A percentile compares a stretch with the other conserved stretches of the same genome.
These are phyloP conservation scores for Myanophis thanlyinensis DNA, from an alignment of 2,113 vertebrate species.

Conservation along the genomic window DNA sequence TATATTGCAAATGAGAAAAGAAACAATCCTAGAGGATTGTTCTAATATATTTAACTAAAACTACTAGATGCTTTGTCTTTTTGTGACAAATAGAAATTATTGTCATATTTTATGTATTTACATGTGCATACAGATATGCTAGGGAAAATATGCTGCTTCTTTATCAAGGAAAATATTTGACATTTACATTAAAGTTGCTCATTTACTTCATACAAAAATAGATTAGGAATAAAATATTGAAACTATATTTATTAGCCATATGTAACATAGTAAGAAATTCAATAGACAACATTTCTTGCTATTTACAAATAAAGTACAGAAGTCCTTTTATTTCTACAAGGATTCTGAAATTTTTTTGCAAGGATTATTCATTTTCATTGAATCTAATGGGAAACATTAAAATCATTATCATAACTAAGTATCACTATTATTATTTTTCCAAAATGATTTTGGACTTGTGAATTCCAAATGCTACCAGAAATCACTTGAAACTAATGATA, in stretches of 20 bases:
- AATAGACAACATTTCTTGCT: not conserved
- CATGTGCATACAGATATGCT: constrained; percentile 44
- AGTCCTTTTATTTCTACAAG: not conserved
- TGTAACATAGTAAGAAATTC: not conserved
- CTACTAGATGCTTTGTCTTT: constrained; percentile 55
- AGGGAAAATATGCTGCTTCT: constrained; percentile 12
- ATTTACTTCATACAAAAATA: not conserved
- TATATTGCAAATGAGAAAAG: constrained; percentile 66
- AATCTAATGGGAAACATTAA: not conserved
- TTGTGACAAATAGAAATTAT: constrained; percentile 51
- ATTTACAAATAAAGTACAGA: not conserved
- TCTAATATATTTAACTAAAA: constrained; percentile 64
- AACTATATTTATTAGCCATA: not conserved
- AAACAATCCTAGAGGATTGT: constrained; percentile 65
- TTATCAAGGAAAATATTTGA: not conserved
- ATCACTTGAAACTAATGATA: not conserved
- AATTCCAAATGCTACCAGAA: not conserved
- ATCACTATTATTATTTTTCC: not conserved
- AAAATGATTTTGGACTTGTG: not conserved
- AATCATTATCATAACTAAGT: not conserved
- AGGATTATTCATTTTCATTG: not conserved
- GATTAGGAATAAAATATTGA: not conserved
- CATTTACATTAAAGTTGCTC: not conserved
- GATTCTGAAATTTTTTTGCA: not conserved
- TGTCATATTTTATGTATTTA: constrained; percentile 51